Evolutionary conservation across 2,797 vertebrate species (phyloP).

Genomic region (Diplodus sargus): DNA sequence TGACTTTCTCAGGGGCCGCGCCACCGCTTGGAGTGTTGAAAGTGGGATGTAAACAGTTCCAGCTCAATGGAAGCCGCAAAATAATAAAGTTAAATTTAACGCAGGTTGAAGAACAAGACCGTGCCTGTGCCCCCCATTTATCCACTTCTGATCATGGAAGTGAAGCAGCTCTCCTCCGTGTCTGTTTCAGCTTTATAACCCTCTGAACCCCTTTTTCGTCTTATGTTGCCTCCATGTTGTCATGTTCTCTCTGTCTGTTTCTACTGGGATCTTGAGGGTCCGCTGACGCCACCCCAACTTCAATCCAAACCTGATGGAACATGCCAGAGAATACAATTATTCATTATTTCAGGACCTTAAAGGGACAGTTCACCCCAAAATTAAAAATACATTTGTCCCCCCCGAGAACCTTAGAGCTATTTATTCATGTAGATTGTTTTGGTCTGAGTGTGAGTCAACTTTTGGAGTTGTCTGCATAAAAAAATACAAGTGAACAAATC

Average conservation of each 20-base stretch:
- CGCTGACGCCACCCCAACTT: background rate
- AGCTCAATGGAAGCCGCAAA: constrained; percentile 54
- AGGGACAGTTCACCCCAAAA: too few species aligned
- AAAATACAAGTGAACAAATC: too few species aligned
- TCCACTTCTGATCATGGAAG: constrained; percentile 20
- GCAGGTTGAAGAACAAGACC: constrained; percentile 28
- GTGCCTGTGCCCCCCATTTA: constrained; percentile 18
- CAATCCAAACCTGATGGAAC: background rate
- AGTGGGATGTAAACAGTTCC: constrained; percentile 52
- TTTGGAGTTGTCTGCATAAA: too few species aligned
- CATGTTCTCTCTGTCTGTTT: background rate
- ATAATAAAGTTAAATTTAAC: constrained; percentile 50
- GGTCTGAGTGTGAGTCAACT: too few species aligned
- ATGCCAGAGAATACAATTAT: background rate
- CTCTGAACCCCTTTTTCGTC: background rate
- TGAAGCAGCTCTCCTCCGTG: constrained; percentile 17
- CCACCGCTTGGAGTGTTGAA: constrained; percentile 16
- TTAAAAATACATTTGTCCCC: too few species aligned
- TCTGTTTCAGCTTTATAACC: constrained; percentile 25
- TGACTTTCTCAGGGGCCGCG: constrained; percentile 32
- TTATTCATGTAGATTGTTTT: too few species aligned
- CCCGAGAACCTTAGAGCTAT: too few species aligned
- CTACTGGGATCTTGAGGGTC: background rate
- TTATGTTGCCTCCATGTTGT: background rate
- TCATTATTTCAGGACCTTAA: background rate